phyloP scores from a whole-genome alignment of 2,888 invertebrate species.

The Acanthosoma haemorrhoidale region DNA sequence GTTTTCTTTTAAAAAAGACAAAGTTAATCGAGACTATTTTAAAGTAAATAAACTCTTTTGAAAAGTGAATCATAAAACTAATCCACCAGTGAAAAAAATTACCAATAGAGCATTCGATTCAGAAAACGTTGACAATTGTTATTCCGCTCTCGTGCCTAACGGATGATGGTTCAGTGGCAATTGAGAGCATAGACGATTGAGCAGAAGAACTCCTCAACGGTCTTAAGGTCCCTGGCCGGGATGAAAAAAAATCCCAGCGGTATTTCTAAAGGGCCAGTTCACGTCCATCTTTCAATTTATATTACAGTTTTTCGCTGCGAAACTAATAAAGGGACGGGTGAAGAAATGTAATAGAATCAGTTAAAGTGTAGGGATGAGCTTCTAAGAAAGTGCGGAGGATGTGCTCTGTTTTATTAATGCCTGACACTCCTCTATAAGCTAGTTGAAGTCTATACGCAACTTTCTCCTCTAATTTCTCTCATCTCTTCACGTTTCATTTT shows the following conservation, averaged over 20 bases:
- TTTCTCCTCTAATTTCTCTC: too few relatives aligned
- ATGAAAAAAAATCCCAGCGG: not conserved
- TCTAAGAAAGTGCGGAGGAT: conserved; percentile 2
- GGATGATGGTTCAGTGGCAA: not conserved
- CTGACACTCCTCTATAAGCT: too few relatives aligned
- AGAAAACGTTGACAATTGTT: too few relatives aligned
- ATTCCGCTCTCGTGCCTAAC: not conserved
- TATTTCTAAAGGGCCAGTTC: conserved; percentile 14
- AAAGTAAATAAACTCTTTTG: too few relatives aligned
- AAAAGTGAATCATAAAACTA: too few relatives aligned
- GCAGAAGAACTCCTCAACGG: conserved; percentile 7
- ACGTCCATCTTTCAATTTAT: conserved; percentile 14
- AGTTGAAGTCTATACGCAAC: too few relatives aligned
- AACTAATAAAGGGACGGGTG: not conserved
- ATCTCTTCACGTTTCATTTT: too few relatives aligned
- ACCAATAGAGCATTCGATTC: too few relatives aligned
- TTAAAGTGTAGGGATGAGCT: conserved; percentile 13
- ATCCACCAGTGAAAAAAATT: too few relatives aligned
- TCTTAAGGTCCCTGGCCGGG: not conserved
- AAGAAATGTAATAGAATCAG: conserved; percentile 14
- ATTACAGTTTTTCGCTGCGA: conserved; percentile 2
- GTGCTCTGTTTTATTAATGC: conserved; percentile 2
- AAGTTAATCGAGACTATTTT: too few relatives aligned
- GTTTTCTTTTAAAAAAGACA: too few relatives aligned
- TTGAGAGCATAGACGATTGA: not conserved